A percentile compares a stretch with the other conserved stretches of the same genome.
Evolutionary conservation across 2,797 vertebrate genomes (phyloP).

Genomic region (Erpetoichthys calabaricus): DNA sequence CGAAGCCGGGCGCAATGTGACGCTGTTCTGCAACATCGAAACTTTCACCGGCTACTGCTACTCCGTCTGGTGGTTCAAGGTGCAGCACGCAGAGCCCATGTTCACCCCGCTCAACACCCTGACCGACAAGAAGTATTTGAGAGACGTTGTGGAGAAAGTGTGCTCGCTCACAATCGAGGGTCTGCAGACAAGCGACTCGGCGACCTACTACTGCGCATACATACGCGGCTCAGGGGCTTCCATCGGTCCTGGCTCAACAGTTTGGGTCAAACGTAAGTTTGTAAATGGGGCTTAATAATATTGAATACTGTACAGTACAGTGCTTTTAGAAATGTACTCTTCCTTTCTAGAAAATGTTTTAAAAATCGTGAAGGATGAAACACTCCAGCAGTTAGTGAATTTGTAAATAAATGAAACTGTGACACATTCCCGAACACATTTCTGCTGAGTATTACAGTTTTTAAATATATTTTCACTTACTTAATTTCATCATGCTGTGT

Average conservation of each 20-base stretch:
- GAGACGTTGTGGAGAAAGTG: background rate
- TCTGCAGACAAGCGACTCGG: background rate
- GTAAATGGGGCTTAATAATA: background rate
- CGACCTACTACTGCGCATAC: constrained; percentile 4
- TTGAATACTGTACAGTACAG: no score
- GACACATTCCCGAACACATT: no score
- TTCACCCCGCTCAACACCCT: background rate
- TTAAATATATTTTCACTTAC: background rate
- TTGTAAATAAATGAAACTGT: no score
- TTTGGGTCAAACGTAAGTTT: background rate
- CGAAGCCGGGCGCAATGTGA: constrained; percentile 3
- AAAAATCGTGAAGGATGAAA: no score
- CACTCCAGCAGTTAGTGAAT: no score
- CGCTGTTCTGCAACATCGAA: background rate
- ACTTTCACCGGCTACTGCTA: constrained; percentile 5
- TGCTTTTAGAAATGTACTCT: no score
- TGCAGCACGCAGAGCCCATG: background rate
- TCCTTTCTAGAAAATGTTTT: no score
- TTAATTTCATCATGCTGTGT: background rate
- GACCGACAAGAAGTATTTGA: background rate
- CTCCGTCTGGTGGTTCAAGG: constrained; percentile 4
- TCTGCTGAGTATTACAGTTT: background rate
- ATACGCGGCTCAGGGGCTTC: constrained; percentile 1
- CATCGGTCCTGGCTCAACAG: background rate
- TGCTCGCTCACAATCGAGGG: background rate